Base-by-base conservation (phyloP, 2,888 invertebrate species). In the Agrilus mali region DNA sequence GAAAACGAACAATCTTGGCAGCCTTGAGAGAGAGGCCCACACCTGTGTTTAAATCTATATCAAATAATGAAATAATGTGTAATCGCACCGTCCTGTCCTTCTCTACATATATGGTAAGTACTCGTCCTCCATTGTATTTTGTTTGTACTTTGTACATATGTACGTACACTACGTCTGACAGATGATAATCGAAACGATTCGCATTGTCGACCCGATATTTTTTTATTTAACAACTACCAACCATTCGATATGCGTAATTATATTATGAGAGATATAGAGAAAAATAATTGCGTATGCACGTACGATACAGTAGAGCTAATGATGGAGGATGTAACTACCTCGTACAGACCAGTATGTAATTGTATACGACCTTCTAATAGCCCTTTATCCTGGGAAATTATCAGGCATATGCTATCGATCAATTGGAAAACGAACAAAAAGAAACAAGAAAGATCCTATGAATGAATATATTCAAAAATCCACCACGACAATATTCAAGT, bases 31-130 rank as follows among this genome's bases (percentile, higher is more conserved):
- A 41, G 52, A 20, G 46, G 43, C 58, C 57, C 58, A 59, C 60
- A 57, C 55, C 52, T 53, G 53, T 55, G 52, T 55, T 56, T 56
- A 55, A 57, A 58, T 57, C 52, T 57, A 50, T 57, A 55, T 58
- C 55, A 56, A 27, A 56, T 55, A 56, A 56, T 54, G 46, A 50
- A 46, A 56, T 55, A 56, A 56, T 55, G 54, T 55, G 55, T 58
- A 56, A 55, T 56, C 54, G 53, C 40, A 45, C 44, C 43, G 38
- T 49, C 52, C 51, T 56, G 38, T 49, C 52, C 51, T 56, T 49
- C 49, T 45, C 35, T 13, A 37, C 20, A 27, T 31, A 40, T 35
- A 37, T 39, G 42, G 44, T 46, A n/a, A n/a, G 46, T 45, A 22
- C 13, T 42, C 44, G 36, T 20, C 10, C 27, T 10, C 27, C 27